These are phyloP conservation scores for Phocides pigmalion DNA, from an alignment of 1,140 invertebrate genomes.

Conservation along the genomic window DNA sequence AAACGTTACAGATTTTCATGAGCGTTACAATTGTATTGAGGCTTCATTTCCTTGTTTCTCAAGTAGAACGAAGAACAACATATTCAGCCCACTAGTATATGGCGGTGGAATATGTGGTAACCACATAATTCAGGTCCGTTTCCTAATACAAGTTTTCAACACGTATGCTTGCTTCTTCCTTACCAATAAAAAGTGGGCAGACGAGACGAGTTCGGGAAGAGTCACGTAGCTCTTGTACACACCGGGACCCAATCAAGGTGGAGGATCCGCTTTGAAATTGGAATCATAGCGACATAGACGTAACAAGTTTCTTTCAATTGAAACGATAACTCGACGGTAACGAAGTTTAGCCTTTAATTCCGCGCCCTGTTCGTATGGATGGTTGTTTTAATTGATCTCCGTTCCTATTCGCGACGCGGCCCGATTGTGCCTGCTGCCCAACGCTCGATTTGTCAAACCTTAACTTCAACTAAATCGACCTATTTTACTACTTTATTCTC, in stretches of 20 bases:
- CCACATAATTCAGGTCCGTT: too few relatives aligned
- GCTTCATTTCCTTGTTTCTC: too few relatives aligned
- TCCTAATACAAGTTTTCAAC: slow-evolving; percentile 1
- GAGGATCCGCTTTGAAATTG: slow-evolving; percentile 76
- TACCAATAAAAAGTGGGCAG: slow-evolving; percentile 6
- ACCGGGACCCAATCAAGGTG: slow-evolving; percentile 75
- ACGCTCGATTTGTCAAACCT: background rate
- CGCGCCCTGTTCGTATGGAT: slow-evolving; percentile 50
- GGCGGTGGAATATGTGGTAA: too few relatives aligned
- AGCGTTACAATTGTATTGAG: too few relatives aligned
- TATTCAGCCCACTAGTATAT: too few relatives aligned
- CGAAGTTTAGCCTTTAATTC: slow-evolving; percentile 81
- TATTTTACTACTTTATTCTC: too few relatives aligned
- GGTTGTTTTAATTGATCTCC: slow-evolving; percentile 71
- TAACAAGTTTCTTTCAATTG: slow-evolving; percentile 82
- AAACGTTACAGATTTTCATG: too few relatives aligned
- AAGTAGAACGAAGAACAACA: too few relatives aligned
- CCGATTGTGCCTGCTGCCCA: slow-evolving; percentile 30
- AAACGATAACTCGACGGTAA: slow-evolving; percentile 73
- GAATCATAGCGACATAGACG: slow-evolving; percentile 74
- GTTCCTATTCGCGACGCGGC: slow-evolving; percentile 51
- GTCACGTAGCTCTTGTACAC: slow-evolving; percentile 58
- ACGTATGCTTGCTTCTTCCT: slow-evolving; percentile 3
- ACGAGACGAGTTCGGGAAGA: slow-evolving; percentile 43
- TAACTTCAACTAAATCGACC: too few relatives aligned